Base-by-base conservation (phyloP, 1,140 invertebrate genomes). In the Ruditapes philippinarum region DNA sequence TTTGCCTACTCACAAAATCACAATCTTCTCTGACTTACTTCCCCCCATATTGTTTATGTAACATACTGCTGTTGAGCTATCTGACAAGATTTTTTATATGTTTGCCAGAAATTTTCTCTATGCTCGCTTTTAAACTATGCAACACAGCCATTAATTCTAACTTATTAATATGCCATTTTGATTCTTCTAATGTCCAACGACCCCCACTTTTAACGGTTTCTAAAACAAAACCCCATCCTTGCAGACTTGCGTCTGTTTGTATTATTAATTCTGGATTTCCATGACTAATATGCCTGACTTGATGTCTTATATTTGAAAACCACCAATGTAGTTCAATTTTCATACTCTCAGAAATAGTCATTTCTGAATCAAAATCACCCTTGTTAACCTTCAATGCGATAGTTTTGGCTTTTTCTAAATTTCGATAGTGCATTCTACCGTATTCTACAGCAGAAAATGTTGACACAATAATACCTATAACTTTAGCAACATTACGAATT, bases 11-110 rank as follows among this genome's bases (percentile, higher is more conserved):
- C 33, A 82, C 19, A 28, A 11, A n/a, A 38, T 88, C 51, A 19
- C 19, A 31, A n/a, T 68, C 19, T 68, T n/a, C n/a, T 11, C 11
- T 68, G 31, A n/a, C 31, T 68, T 68, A 68, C n/a, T 0, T 65
- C 49, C 89, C 28, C 89, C 89, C 84, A 84, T 88, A 38, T 90
- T 82, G 19, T 68, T 49, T 0, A 90, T 79, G 40, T 87, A 86
- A 22, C 40, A 7, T 22, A 90, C 62, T n/a, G 83, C 78, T 12
- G 14, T 14, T 5, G 76, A 36, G 19, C 36, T 79, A 45, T 79
- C 76, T 51, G 76, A 79, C 2, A 17, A 22, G 1, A 80, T 80
- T 25, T n/a, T n/a, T n/a, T n/a, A n/a, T n/a, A 81, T 62, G 78
- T 17, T 28, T 80, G 17, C 62, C 31, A n/a, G 1, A 57, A 36